Evolutionary conservation across 2,888 invertebrate species (phyloP).

Genomic region (Ichneumoninae sp.): DNA sequence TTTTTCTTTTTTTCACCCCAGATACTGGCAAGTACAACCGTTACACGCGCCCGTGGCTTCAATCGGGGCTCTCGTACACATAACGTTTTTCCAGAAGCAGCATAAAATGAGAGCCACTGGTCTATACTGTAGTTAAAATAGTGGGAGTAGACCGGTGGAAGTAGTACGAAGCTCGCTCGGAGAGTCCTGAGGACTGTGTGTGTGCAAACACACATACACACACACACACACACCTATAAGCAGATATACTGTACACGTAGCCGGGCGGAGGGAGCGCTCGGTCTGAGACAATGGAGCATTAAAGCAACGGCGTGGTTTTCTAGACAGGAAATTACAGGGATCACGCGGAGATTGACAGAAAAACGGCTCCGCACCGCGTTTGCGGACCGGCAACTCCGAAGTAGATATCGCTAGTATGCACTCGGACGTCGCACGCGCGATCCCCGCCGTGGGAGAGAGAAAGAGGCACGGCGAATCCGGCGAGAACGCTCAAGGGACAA

Average conservation of each 20-base stretch:
- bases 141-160: conserved; percentile 79
- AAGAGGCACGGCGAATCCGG: not conserved
- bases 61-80: not conserved
- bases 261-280: conserved; percentile 70
- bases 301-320: conserved; percentile 82
- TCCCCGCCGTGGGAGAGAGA: not conserved
- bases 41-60: conserved; percentile 9
- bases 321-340: conserved; percentile 84
- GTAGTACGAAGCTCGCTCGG: conserved; percentile 70
- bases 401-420: conserved; percentile 43
- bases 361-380: conserved; percentile 77
- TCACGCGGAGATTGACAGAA: conserved; percentile 84
- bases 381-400: conserved; percentile 40
- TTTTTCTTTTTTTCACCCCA: not conserved
- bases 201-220: conserved; percentile 2
- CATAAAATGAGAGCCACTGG: conserved; percentile 79
- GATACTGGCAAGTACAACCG: not conserved
- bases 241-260: conserved; percentile 50
- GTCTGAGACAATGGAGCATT: conserved; percentile 83
- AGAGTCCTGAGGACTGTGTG: conserved; percentile 33
- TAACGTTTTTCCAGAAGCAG: conserved; percentile 8
- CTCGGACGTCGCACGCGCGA: conserved; percentile 37
- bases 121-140: conserved; percentile 76
- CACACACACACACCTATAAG: conserved; percentile 13
- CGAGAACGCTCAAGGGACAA: conserved; percentile 2